Conservation (phyloP, 2,888 invertebrate genomes). For the Loripinus fragilis region DNA sequence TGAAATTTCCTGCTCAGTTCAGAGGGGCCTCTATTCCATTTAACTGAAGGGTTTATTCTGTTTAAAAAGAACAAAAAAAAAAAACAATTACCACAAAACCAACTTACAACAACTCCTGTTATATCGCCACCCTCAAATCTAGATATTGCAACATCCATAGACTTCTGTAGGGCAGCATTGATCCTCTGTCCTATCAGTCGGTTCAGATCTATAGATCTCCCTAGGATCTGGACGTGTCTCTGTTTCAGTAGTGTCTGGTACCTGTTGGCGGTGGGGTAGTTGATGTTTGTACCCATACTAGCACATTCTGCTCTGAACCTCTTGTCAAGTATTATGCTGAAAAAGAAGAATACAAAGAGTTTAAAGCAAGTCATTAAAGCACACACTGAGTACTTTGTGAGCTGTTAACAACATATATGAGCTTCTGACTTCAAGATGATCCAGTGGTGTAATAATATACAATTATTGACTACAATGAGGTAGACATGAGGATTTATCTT, state of each 20-base stretch:
- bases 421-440: no score
- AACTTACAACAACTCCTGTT: conserved; percentile 94
- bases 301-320: conserved; percentile 97
- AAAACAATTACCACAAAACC: background rate
- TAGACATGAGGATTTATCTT: no score
- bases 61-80: no score
- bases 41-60: no score
- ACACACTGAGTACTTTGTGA: no score
- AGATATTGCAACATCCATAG: conserved; percentile 96
- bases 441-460: no score
- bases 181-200: conserved; percentile 96
- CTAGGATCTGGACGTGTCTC: conserved; percentile 94
- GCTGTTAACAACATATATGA: no score
- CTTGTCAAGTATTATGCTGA: conserved; percentile 96
- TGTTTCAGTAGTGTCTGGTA: conserved; percentile 98
- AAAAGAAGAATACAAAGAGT: no score
- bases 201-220: conserved; percentile 98
- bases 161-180: conserved; percentile 97
- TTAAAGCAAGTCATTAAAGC: no score
- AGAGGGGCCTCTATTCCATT: no score
- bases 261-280: conserved; percentile 89
- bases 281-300: conserved; percentile 92
- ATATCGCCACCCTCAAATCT: conserved; percentile 99
- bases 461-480: no score
- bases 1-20: no score